Evolutionary conservation across 1,140 invertebrate species (phyloP), one percentile per base, ranked within the genome.

Genomic region (Trialeurodes vaporariorum): DNA sequence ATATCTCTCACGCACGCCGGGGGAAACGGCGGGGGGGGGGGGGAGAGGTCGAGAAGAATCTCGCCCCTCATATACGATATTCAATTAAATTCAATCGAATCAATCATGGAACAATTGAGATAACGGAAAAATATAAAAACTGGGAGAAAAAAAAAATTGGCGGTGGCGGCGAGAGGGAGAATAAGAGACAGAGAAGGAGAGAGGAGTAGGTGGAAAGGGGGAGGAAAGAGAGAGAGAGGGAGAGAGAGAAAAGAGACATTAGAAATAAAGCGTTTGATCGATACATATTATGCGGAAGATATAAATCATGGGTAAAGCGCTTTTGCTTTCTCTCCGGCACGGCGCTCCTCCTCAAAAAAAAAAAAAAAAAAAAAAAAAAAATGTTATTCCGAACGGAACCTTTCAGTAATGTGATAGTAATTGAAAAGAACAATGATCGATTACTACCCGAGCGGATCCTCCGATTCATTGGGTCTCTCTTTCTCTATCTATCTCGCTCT

Each of bases 91-190:
- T 49, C 34, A 49, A 49, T 49, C 34, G 34, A 49, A 49, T 49
- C 34, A 49, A 49, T 49, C 34, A 49, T 49, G 34, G 34, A 49
- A 49, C 34, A 49, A 49, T 49, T 49, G 34, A 49, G 34, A 49
- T 49, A 49, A 49, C 34, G 34, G 34, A 49, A 49, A 49, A 49
- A 49, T 49, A 49, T 49, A 49, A 49, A 49, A n/a, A n/a, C n/a
- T n/a, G n/a, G n/a, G n/a, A n/a, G n/a, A n/a, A n/a, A n/a, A n/a
- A n/a, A n/a, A n/a, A n/a, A n/a, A n/a, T n/a, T n/a, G n/a, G n/a
- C n/a, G n/a, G n/a, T n/a, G n/a, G n/a, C n/a, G n/a, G n/a, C n/a
- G n/a, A n/a, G n/a, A n/a, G n/a, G n/a, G n/a, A n/a, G n/a, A n/a
- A n/a, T n/a, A n/a, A n/a, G n/a, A n/a, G n/a, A n/a, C n/a, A n/a